Base-by-base conservation (phyloP, 1,140 invertebrate species). In the Acromyrmex charruanus region DNA sequence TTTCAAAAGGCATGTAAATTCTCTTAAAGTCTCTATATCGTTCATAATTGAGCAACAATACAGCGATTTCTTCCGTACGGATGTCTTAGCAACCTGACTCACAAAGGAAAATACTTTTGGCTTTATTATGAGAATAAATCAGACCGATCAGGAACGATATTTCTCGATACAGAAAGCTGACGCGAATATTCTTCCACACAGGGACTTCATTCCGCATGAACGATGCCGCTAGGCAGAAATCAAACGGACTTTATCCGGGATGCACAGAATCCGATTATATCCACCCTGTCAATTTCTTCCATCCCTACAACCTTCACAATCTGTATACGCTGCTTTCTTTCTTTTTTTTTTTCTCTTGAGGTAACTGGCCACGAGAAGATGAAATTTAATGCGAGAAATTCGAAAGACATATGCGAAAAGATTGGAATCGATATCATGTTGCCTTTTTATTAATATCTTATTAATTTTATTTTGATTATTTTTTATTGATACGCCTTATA, bases 211-310 rank as follows among this genome's bases (percentile, higher is more conserved):
- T 90, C 59, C 51, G 16, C 49, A 53, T 63, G 81, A 44, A 58
- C 80, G 53, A 59, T 51, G 35, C 44, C 51, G 49, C 28, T 28
- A 28, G 69, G 28, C 51, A 58, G 79, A 90, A 87, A 85, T 85
- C 79, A 87, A 89, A 90, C 85, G 75, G 69, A 85, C 75, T 89
- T 87, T 87, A 87, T 77, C 69, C 66, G 18, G n/a, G 61, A 77
- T 61, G 16, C 44, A 81, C 58, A 49, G 72, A 90, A 90, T 89
- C 88, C 66, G 87, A 90, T 91, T 89, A 89, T 61, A 77, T 80
- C 51, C 59, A 85, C 35, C 7, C 58, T 61, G 51, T 88, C 81
- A 49, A 69, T 88, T 61, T 66, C 58, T 61, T 6, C 31, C 5
- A 21, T 12, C 12, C 28, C 7, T 21, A 14, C 18, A 51, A 25